Evolutionary conservation across 2,797 vertebrate species (phyloP), one percentile per base, ranked within the genome.

Genomic region (Pteronotus mesoamericanus): DNA sequence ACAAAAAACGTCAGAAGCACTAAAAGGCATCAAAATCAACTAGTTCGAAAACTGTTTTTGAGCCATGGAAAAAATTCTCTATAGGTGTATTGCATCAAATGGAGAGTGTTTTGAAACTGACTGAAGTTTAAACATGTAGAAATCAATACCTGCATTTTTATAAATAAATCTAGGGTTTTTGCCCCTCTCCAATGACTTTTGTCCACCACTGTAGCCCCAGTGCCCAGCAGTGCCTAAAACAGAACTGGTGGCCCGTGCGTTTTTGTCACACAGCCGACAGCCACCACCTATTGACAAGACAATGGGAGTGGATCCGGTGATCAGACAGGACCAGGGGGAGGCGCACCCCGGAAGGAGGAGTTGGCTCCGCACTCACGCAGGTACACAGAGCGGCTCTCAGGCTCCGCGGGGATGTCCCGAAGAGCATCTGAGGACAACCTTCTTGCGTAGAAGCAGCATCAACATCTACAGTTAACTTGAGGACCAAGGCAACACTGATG

Each of bases 161-260:
- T 61, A 26, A 4, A 32, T 61, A 61, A 32, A 61, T 61, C 15
- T 59, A 5, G 11, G 59, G 59, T 5, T 26, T 24, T 14, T 0
- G 12, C 0, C 11, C 59, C 4, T 29, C 29, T 14, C 14, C 5
- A 10, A 57, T 61, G 32, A 24, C n/a, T 5, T 7, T 3, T 9
- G 9, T 34, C 74, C 18, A 42, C 75, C 29, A 0, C 0, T 0
- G n/a, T 2, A 34, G 16, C 51, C 71, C 51, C 21, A 1, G 0
- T 0, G 6, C 16, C 55, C 0, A 34, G 24, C 32, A 37, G 34
- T 2, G 8, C 37, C 53, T 10, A 15, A n/a, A 11, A 22, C 46
- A 29, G n/a, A 87, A 68, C 18, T 1, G 9, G 39, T 0, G 14
- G 4, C 9, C 42, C 0, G 9, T 0, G 57, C 1, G 2, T 10